Evolutionary conservation across 1,140 invertebrate species (phyloP).

Genomic region (Micrasema longulum): DNA sequence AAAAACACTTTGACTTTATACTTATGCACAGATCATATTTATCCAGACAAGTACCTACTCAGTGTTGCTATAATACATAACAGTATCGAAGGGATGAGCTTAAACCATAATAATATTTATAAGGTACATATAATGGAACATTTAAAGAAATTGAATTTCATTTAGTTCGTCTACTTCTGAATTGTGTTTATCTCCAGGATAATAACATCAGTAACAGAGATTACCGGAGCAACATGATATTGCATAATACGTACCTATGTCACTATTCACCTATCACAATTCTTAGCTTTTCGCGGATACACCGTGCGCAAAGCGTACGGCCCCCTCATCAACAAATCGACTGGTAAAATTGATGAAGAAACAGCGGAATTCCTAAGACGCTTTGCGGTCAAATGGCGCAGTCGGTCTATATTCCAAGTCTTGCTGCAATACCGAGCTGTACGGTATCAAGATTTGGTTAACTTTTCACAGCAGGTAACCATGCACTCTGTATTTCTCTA

Average conservation of each 20-base stretch:
- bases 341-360: slow-evolving; percentile 75
- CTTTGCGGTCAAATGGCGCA: slow-evolving; percentile 83
- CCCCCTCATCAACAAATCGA: slow-evolving; percentile 71
- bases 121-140: no score
- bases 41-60: no score
- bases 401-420: slow-evolving; percentile 84
- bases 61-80: no score
- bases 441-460: slow-evolving; percentile 83
- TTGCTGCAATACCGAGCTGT: slow-evolving; percentile 83
- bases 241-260: slow-evolving; percentile 32
- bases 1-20: no score
- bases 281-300: slow-evolving; percentile 78
- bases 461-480: slow-evolving; percentile 84
- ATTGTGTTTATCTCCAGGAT: no score
- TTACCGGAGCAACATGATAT: background rate
- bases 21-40: no score
- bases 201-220: background rate
- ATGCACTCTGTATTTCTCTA: slow-evolving; percentile 5
- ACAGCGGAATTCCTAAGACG: slow-evolving; percentile 78
- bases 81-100: no score
- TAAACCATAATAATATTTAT: no score
- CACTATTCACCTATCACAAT: slow-evolving; percentile 48
- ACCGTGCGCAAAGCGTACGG: slow-evolving; percentile 74
- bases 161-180: no score
- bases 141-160: no score